These are phyloP conservation scores for Elmis aenea DNA, from an alignment of 2,888 invertebrate genomes.

Conservation along the genomic window DNA sequence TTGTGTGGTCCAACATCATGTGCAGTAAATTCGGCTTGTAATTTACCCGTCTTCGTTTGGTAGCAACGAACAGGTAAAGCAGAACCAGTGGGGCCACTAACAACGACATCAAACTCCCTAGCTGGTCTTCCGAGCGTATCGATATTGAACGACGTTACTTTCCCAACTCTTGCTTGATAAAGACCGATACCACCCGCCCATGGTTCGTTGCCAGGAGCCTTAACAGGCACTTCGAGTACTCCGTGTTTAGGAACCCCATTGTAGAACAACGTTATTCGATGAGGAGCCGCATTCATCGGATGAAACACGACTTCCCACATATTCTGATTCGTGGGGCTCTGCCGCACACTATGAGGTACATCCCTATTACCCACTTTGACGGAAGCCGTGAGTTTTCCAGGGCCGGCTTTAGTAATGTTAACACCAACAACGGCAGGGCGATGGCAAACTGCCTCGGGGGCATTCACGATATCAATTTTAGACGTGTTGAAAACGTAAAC, in stretches of 20 bases:
- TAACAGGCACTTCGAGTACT: constrained; percentile 49
- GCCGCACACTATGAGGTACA: constrained; percentile 76
- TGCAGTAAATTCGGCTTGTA: constrained; percentile 90
- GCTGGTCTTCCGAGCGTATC: constrained; percentile 81
- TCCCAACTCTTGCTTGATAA: constrained; percentile 78
- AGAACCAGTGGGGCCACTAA: constrained; percentile 50
- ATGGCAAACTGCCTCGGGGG: constrained; percentile 68
- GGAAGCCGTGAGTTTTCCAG: constrained; percentile 73
- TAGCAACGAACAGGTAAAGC: constrained; percentile 67
- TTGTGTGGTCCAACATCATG: constrained; percentile 63
- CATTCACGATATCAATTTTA: constrained; percentile 43
- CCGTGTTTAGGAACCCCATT: constrained; percentile 73
- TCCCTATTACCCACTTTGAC: constrained; percentile 77
- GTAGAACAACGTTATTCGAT: constrained; percentile 79
- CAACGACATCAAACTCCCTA: constrained; percentile 86
- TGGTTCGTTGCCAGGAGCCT: constrained; percentile 47
- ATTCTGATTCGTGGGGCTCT: constrained; percentile 63
- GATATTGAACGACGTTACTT: constrained; percentile 81
- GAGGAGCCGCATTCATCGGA: constrained; percentile 81
- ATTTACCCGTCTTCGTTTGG: constrained; percentile 91
- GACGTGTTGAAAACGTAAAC: constrained; percentile 72
- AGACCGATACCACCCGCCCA: constrained; percentile 73
- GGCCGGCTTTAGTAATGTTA: constrained; percentile 63
- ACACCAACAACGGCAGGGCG: constrained; percentile 75
- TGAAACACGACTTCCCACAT: constrained; percentile 83